Conservation (phyloP, 1,140 invertebrate species). For the Formica selysi region DNA sequence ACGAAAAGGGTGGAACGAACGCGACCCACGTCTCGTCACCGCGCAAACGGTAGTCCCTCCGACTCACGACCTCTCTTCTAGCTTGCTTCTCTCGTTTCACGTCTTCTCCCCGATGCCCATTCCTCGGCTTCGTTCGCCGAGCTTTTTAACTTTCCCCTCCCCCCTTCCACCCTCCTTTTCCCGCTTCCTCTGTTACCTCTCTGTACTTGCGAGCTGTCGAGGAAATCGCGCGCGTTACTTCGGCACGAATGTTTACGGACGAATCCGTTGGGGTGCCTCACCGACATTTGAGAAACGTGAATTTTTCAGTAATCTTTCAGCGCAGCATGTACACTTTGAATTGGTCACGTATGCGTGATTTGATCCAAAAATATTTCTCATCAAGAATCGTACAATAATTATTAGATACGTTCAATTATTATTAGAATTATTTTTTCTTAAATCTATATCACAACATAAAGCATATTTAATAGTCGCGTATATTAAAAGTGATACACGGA, state of each 20-base stretch:
- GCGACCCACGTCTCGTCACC: constrained; percentile 35
- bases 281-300: constrained; percentile 34
- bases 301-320: constrained; percentile 25
- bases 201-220: not conserved
- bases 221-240: constrained; percentile 37
- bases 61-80: not conserved
- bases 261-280: not conserved
- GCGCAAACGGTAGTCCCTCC: constrained; percentile 6
- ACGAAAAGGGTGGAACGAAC: constrained; percentile 52
- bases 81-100: constrained; percentile 31
- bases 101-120: constrained; percentile 6
- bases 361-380: not conserved
- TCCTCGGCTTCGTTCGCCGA: constrained; percentile 7
- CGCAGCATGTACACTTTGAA: not conserved
- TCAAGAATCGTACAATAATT: not conserved
- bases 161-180: too few species aligned
- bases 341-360: not conserved
- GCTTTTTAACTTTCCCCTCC: not conserved
- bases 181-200: not conserved
- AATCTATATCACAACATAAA: not conserved
- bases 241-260: constrained; percentile 55
- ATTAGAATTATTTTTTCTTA: not conserved
- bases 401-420: not conserved
- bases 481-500: not conserved
- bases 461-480: too few species aligned